These are phyloP conservation scores for Cyaniris semiargus DNA, from an alignment of 2,888 invertebrate species.

Conservation along the genomic window DNA sequence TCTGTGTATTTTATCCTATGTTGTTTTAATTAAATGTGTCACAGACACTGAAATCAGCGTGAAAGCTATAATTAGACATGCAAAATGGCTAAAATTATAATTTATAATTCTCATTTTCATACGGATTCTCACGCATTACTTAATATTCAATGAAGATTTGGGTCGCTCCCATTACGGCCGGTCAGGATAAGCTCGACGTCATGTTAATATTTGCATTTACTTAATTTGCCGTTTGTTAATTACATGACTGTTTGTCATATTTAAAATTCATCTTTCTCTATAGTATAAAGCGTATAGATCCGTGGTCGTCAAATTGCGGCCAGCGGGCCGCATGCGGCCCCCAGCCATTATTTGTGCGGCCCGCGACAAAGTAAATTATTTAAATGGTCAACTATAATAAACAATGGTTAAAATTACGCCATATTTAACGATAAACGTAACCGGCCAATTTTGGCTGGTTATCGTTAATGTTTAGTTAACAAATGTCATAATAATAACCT, in stretches of 20 bases:
- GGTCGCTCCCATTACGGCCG: background rate
- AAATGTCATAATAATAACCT: too few species aligned
- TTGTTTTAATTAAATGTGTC: background rate
- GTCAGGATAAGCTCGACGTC: background rate
- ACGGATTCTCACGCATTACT: background rate
- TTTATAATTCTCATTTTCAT: slow-evolving; percentile 4
- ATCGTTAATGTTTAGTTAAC: too few species aligned
- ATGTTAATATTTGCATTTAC: background rate
- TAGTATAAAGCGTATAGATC: too few species aligned
- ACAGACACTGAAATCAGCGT: background rate
- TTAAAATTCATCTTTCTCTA: background rate
- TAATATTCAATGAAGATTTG: slow-evolving; percentile 1
- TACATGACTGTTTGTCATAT: background rate
- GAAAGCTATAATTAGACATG: background rate
- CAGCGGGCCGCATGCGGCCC: too few species aligned
- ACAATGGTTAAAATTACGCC: too few species aligned
- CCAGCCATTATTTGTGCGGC: too few species aligned
- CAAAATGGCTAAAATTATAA: slow-evolving; percentile 4
- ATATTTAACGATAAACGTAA: too few species aligned
- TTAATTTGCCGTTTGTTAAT: background rate
- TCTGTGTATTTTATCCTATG: too few species aligned
- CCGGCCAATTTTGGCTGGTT: too few species aligned
- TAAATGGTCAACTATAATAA: too few species aligned
- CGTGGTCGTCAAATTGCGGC: too few species aligned
- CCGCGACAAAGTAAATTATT: too few species aligned